Conservation (phyloP, 2,888 invertebrate genomes). For the Epistrophe grossulariae region DNA sequence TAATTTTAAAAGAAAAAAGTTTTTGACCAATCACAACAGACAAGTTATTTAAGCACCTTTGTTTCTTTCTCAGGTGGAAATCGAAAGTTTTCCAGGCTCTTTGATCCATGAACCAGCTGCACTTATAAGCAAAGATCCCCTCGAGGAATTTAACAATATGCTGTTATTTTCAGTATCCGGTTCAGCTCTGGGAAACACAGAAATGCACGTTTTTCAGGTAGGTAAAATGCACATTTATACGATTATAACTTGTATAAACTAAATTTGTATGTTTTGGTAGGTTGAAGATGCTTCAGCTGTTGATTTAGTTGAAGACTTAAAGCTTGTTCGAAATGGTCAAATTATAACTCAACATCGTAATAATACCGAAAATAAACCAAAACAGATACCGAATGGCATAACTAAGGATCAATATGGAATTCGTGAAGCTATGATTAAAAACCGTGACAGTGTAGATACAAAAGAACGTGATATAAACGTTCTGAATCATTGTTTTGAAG, state of each 20-base stretch:
- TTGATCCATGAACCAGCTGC: conserved; percentile 98
- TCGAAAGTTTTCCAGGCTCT: conserved; percentile 97
- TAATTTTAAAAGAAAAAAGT: too few species aligned
- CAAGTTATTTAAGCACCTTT: too few species aligned
- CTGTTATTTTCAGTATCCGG: conserved; percentile 96
- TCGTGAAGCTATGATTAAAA: conserved; percentile 83
- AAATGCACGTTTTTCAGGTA: conserved; percentile 98
- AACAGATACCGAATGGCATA: conserved; percentile 77
- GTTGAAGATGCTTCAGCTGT: conserved; percentile 92
- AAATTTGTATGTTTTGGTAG: conserved; percentile 75
- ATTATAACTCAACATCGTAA: conserved; percentile 84
- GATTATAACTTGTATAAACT: background rate
- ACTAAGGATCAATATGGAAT: conserved; percentile 81
- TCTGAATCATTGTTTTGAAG: conserved; percentile 98
- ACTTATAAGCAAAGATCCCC: conserved; percentile 96
- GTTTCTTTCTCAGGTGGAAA: conserved; percentile 89
- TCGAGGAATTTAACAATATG: conserved; percentile 99
- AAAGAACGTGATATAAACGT: conserved; percentile 97
- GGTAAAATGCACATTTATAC: conserved; percentile 83
- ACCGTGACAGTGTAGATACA: conserved; percentile 83
- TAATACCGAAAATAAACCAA: conserved; percentile 77
- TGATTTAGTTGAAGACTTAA: conserved; percentile 93
- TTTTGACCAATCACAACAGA: too few species aligned
- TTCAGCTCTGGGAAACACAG: conserved; percentile 88
- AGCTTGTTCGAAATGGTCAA: conserved; percentile 87